Percentiles rank a stretch among this genome's conserved stretches.
Evolutionary conservation across 2,113 vertebrate species (phyloP).

Genomic region (Galemys pyrenaicus): DNA sequence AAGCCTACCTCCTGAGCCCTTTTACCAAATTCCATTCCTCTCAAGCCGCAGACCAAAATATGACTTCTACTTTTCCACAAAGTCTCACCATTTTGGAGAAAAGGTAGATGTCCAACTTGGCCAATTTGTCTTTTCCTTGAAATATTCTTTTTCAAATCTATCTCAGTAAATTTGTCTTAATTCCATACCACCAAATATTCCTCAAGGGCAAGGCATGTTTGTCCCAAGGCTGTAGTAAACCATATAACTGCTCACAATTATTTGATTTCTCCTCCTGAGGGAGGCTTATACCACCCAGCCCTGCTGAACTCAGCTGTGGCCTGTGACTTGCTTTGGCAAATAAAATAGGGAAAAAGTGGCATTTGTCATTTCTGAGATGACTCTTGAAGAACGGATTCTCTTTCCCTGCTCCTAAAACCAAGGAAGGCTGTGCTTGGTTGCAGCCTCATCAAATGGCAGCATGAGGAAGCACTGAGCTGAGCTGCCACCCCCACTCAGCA

Average conservation of each 20-base stretch:
- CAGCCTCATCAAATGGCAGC: background rate
- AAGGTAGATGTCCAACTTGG: background rate
- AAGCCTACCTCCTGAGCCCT: background rate
- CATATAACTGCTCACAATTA: background rate
- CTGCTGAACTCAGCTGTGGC: background rate
- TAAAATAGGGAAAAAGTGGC: background rate
- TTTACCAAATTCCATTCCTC: background rate
- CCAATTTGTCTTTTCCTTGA: background rate
- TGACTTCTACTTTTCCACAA: background rate
- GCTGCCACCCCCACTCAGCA: background rate
- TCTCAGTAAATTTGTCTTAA: background rate
- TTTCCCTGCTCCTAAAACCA: background rate
- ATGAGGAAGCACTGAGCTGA: background rate
- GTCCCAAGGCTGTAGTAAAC: background rate
- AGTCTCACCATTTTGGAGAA: background rate
- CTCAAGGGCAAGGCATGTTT: background rate
- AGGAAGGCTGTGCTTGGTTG: background rate
- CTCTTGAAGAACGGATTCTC: background rate
- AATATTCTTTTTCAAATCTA: constrained; percentile 14
- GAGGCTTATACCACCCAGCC: background rate
- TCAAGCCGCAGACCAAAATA: background rate
- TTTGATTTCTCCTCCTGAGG: background rate
- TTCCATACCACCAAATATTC: background rate
- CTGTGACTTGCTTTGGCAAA: background rate
- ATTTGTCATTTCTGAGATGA: background rate